phyloP scores from a whole-genome alignment of 2,888 invertebrate genomes.

The Sesia apiformis region DNA sequence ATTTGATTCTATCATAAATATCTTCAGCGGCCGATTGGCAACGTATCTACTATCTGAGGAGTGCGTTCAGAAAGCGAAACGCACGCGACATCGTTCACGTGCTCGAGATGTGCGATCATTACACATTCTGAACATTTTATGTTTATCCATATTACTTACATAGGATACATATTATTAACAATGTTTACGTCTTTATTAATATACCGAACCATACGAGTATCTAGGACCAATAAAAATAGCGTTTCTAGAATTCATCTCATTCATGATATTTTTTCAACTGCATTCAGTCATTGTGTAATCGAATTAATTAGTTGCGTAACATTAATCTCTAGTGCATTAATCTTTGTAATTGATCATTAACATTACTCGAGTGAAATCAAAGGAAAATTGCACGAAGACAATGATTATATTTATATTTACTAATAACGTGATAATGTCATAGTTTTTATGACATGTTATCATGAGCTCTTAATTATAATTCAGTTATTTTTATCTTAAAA shows the following conservation, averaged over 20 bases:
- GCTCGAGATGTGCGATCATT: conserved; percentile 12
- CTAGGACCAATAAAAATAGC: background rate
- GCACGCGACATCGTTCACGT: conserved; percentile 23
- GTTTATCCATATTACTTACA: no score
- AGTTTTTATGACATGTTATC: background rate
- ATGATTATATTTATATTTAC: conserved; percentile 18
- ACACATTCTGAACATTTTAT: background rate
- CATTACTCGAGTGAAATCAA: conserved; percentile 36
- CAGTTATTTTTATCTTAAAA: no score
- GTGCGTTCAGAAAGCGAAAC: conserved; percentile 46
- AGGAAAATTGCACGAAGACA: conserved; percentile 7
- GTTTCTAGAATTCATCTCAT: background rate
- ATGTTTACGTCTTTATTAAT: no score
- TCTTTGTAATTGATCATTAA: conserved; percentile 24
- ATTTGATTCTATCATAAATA: conserved; percentile 27
- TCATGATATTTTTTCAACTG: background rate
- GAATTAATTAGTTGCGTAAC: background rate
- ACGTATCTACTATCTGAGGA: conserved; percentile 8
- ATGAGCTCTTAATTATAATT: no score
- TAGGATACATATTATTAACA: no score
- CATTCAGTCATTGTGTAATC: background rate
- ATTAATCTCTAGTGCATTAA: conserved; percentile 14
- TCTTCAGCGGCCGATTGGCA: conserved; percentile 17
- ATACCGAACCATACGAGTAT: background rate
- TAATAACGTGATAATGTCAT: conserved; percentile 22